Evolutionary conservation across 2,113 vertebrate species (phyloP), one percentile per base, ranked within the genome.

Genomic region (Craseonycteris thonglongyai): DNA sequence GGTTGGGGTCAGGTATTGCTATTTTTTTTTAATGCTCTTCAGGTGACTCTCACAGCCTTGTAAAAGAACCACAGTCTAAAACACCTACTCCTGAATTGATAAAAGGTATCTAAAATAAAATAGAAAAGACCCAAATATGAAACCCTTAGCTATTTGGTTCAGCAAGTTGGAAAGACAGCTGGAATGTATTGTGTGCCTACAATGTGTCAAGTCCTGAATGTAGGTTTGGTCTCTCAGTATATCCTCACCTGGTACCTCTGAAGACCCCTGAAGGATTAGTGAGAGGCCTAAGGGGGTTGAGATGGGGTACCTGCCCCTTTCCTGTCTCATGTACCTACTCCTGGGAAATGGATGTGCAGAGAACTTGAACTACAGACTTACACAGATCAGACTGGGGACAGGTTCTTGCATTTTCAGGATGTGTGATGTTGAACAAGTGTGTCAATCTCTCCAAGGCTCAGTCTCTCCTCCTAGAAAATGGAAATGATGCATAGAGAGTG

Each of bases 201-300:
- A 2, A 6, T 24, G 33, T 49, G 8, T 13, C 49, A 19, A 12
- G 35, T 68, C 2, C 49, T 63, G 28, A 54, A 14, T 9, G 1
- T 6, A n/a, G 24, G 3, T 79, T 14, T 61, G 12, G 4, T 69
- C 38, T 75, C 33, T 68, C 45, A 45, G 1, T 40, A 5, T 8
- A 6, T 5, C 24, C 51, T 85, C 9, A 54, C 28, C 51, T 56
- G 10, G 33, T 38, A 56, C 28, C 42, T 63, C 33, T 68, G 42
- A 49, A 10, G 7, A 22, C 5, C 6, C 26, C n/a, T 7, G 18
- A 65, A 51, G n/a, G 35, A 5, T 68, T 19, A 40, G 13, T 40
- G 59, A 56, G n/a, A 40, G 42, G 22, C n/a, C 16, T 7, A 2
- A 19, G 5, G n/a, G 8, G 1, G 7, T 3, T 9, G 5, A 58